Conservation (phyloP, 2,113 vertebrate genomes). For the Casuarius casuarius region DNA sequence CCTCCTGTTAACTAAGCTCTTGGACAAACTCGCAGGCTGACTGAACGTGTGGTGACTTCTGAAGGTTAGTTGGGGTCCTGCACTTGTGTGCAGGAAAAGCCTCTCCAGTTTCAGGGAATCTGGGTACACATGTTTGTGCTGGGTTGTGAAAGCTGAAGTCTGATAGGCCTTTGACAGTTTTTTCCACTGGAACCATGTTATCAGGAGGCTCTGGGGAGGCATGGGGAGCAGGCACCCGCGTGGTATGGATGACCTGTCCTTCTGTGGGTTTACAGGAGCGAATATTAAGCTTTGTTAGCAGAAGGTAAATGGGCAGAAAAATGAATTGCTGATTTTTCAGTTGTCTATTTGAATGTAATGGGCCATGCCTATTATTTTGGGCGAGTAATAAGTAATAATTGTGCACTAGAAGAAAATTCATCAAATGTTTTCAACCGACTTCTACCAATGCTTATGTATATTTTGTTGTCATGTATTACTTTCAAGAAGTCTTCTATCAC, state of each 20-base stretch:
- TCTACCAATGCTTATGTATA: background rate
- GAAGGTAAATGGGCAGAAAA: background rate
- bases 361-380: background rate
- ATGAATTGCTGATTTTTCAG: background rate
- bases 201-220: background rate
- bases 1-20: background rate
- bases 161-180: background rate
- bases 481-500: background rate
- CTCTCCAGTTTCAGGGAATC: background rate
- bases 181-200: background rate
- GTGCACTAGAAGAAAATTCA: background rate
- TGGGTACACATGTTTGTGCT: background rate
- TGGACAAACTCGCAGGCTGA: background rate
- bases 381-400: background rate
- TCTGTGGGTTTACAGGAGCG: background rate
- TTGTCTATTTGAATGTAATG: rapidly evolving
- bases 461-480: background rate
- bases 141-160: background rate
- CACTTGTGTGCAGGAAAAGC: background rate
- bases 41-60: background rate
- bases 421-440: background rate
- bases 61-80: background rate
- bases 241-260: background rate
- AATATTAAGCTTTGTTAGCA: background rate
- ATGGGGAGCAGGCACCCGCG: background rate